phyloP scores from a whole-genome alignment of 2,113 vertebrate genomes.

The Cyanistes caeruleus region DNA sequence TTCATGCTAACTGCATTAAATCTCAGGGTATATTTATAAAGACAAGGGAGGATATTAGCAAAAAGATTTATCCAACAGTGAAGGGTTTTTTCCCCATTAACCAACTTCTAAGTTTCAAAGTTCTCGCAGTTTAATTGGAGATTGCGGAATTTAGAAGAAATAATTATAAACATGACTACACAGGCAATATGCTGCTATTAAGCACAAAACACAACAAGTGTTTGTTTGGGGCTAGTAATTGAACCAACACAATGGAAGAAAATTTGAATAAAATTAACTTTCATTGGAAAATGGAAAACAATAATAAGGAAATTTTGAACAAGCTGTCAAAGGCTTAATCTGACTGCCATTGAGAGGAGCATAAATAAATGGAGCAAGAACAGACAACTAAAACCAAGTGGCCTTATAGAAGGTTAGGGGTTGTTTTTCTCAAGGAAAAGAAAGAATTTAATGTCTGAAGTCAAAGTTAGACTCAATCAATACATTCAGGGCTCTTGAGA shows the following conservation, averaged over 20 bases:
- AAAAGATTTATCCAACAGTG: constrained; percentile 23
- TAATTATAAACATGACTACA: not conserved
- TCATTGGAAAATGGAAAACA: not conserved
- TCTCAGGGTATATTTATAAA: constrained; percentile 9
- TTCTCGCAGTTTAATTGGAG: constrained; percentile 5
- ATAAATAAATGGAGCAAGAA: not conserved
- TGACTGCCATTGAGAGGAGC: not conserved
- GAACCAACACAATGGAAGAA: not conserved
- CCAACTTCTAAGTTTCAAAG: constrained; percentile 21
- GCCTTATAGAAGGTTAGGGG: not conserved
- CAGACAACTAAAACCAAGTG: not conserved
- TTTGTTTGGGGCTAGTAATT: not conserved
- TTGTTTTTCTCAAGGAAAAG: constrained; percentile 26
- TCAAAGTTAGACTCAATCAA: constrained; percentile 56
- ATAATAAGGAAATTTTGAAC: not conserved
- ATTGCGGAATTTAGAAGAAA: not conserved
- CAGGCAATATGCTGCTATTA: not conserved
- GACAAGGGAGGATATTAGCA: not conserved
- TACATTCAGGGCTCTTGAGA: constrained; percentile 59
- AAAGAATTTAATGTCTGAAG: constrained; percentile 58
- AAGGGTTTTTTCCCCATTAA: not conserved
- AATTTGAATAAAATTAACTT: not conserved
- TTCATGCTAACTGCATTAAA: not conserved
- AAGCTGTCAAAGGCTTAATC: not conserved
- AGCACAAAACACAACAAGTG: not conserved